Evolutionary conservation across 2,888 invertebrate species (phyloP), one percentile per base, ranked within the genome.

Genomic region (Ophioninae sp.): DNA sequence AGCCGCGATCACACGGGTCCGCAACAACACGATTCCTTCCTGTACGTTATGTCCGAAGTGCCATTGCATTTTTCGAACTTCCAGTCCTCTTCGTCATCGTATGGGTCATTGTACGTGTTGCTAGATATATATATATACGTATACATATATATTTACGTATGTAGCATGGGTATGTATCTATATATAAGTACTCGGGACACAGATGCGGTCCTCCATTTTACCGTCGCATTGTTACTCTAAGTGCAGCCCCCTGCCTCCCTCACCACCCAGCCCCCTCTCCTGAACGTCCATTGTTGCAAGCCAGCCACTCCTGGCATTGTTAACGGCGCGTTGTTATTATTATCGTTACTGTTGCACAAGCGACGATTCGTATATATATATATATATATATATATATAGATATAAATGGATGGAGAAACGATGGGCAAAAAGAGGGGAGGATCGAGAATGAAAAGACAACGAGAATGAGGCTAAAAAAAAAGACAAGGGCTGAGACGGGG

Each of bases 121-220:
- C 1, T 1, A 65, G 7, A 69, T 78, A 37, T 78, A 69, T 69
- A 10, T n/a, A 51, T 23, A 63, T 63, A 61, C 59, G 44, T 51
- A 10, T 61, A 23, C 41, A 3, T 30, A 30, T 56, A 58, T 69
- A 56, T 23, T 51, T 20, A 69, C 59, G 37, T 80, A 64, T 63
- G n/a, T n/a, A n/a, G n/a, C n/a, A n/a, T n/a, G n/a, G n/a, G n/a
- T n/a, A 63, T 68, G 59, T 68, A 61, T 68, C 30, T 77, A 63
- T 64, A 68, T 44, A 78, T 68, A 56, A 63, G 17, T n/a, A 68
- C 88, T 82, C 86, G 86, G 86, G 86, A 89, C 87, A 89, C 90
- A 90, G 90, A 89, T 90, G 90, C 88, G 87, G 87, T 89, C 90
- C 91, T 91, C 91, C 92, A 92, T 92, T 92, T 92, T 92, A 89